A percentile compares a stretch with the other conserved stretches of the same genome.
Evolutionary conservation across 1,140 invertebrate species (phyloP).

Genomic region (Anastrepha obliqua): DNA sequence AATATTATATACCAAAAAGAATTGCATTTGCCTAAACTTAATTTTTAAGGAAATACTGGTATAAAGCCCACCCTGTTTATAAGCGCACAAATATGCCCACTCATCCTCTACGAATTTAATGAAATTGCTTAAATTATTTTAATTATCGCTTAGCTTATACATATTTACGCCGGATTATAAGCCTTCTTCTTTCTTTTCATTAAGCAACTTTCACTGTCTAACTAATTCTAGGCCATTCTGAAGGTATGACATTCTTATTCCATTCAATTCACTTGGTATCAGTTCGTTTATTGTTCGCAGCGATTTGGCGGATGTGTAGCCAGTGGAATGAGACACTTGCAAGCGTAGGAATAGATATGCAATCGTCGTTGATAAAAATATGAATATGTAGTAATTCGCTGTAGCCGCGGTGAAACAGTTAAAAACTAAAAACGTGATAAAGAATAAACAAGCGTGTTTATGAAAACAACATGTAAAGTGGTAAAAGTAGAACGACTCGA

Average conservation of each 20-base stretch:
- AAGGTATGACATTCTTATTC: no score
- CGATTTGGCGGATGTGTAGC: neutral
- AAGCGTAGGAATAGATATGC: neutral
- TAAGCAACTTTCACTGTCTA: neutral
- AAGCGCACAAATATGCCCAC: neutral
- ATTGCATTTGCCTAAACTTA: no score
- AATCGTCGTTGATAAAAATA: neutral
- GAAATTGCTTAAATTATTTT: neutral
- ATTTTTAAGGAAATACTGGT: no score
- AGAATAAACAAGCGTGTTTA: slow-evolving; percentile 3
- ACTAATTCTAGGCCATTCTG: neutral
- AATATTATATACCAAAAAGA: no score
- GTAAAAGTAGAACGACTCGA: slow-evolving; percentile 16
- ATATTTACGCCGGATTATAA: no score
- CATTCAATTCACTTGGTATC: no score
- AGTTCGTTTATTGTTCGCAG: neutral
- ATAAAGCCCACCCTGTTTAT: neutral
- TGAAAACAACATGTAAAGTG: slow-evolving; percentile 38
- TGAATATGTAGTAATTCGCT: neutral
- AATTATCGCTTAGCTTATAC: neutral
- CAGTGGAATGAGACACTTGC: neutral
- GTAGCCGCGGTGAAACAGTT: neutral
- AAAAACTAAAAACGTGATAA: slow-evolving; percentile 14
- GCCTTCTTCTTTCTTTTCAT: no score
- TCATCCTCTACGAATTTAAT: neutral